Percentiles rank a stretch among this genome's conserved stretches.
These are phyloP conservation scores for Teleopsis dalmanni DNA, from an alignment of 1,140 invertebrate species.

Conservation along the genomic window DNA sequence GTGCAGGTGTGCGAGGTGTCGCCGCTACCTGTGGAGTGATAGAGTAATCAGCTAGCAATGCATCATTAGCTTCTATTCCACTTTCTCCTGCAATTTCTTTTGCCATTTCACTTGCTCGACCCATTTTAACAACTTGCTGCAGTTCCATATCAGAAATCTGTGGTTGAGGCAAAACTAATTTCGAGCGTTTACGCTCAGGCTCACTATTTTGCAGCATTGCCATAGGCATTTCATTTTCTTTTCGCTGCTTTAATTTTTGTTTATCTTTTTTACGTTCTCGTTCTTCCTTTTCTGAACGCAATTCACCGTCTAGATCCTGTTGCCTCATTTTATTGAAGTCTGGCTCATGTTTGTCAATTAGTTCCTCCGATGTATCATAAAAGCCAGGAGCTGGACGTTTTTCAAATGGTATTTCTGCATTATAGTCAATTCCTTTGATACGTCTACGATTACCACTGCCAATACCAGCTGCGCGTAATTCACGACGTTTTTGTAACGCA, in stretches of 20 bases:
- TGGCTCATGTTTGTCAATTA: conserved; percentile 77
- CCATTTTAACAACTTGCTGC: conserved; percentile 93
- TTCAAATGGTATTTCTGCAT: conserved; percentile 96
- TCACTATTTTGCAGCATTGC: conserved; percentile 86
- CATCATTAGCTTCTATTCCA: conserved; percentile 72
- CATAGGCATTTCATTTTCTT: conserved; percentile 93
- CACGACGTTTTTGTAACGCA: conserved; percentile 91
- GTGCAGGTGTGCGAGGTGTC: conserved; percentile 82
- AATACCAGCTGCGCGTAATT: conserved; percentile 96
- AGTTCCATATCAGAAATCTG: conserved; percentile 92
- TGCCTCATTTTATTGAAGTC: conserved; percentile 85
- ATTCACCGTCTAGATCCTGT: conserved; percentile 88
- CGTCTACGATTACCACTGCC: conserved; percentile 44
- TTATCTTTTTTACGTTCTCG: conserved; percentile 83
- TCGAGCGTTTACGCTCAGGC: conserved; percentile 87
- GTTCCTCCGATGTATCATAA: conserved; percentile 87
- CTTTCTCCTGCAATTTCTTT: conserved; percentile 83
- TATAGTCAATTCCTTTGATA: conserved; percentile 84
- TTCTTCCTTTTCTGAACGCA: conserved; percentile 83
- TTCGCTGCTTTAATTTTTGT: conserved; percentile 85
- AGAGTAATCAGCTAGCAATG: conserved; percentile 85
- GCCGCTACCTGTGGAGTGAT: conserved; percentile 67
- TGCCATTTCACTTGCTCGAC: conserved; percentile 88
- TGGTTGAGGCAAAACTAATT: conserved; percentile 90
- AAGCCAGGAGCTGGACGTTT: conserved; percentile 87